These are phyloP conservation scores for Oreohelix idahoensis DNA, from an alignment of 1,140 invertebrate species.

Conservation along the genomic window DNA sequence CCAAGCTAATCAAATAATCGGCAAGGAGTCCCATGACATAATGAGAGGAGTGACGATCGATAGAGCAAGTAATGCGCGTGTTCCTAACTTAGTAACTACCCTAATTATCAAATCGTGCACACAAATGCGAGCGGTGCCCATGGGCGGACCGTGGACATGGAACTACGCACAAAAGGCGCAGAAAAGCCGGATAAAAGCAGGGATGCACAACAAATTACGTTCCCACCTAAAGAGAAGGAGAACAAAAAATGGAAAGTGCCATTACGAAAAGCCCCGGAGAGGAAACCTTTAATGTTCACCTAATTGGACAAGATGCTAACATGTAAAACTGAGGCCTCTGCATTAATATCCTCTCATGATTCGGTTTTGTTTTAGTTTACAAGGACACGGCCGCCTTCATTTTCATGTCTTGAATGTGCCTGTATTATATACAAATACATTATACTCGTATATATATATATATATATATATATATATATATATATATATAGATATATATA, in stretches of 20 bases:
- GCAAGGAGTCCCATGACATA: constrained; percentile 19
- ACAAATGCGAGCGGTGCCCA: constrained; percentile 13
- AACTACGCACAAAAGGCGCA: constrained; percentile 7
- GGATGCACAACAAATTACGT: constrained; percentile 23
- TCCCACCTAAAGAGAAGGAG: neutral
- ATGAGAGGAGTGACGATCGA: neutral
- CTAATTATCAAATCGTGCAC: constrained; percentile 28
- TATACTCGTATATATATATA: no score
- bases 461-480: no score
- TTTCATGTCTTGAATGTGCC: no score
- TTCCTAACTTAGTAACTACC: constrained; percentile 29
- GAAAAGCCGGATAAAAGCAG: constrained; percentile 14
- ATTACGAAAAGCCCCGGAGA: neutral
- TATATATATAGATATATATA: no score
- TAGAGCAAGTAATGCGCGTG: constrained; percentile 4
- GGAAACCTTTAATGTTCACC: constrained; percentile 31
- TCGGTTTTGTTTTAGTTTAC: no score
- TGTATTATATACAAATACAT: no score
- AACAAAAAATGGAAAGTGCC: constrained; percentile 3
- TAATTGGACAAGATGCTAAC: constrained; percentile 29
- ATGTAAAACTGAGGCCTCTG: neutral
- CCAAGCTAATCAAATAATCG: constrained; percentile 9
- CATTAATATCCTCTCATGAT: neutral
- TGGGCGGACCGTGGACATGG: neutral
- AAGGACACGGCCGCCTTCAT: no score